Conservation (phyloP, 1,140 invertebrate species). For the Listronotus bonariensis region DNA sequence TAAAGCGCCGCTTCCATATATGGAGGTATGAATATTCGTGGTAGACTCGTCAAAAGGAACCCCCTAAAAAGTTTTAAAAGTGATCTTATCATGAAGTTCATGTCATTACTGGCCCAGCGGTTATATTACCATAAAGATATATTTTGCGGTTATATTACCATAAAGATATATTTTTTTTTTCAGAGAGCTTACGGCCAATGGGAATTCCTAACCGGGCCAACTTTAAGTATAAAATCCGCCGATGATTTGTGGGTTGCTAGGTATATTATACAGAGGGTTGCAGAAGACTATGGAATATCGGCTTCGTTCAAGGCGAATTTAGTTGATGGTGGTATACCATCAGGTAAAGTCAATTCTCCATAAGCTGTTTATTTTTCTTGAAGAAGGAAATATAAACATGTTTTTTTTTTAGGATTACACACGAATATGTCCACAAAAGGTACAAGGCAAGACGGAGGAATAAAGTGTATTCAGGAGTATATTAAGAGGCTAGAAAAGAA, state of each 20-base stretch:
- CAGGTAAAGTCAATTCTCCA: no score
- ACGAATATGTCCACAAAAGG: conserved; percentile 82
- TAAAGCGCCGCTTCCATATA: no score
- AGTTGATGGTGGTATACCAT: conserved; percentile 81
- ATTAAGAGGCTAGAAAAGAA: conserved; percentile 75
- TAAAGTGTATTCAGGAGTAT: conserved; percentile 65
- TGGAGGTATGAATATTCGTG: no score
- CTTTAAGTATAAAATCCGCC: conserved; percentile 75
- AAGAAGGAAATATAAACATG: no score
- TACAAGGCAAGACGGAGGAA: conserved; percentile 73
- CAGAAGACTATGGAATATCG: conserved; percentile 84
- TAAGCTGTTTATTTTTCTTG: no score
- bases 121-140: no score
- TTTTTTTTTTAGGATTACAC: conserved; percentile 61
- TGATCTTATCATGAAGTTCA: no score
- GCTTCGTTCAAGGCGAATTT: conserved; percentile 83
- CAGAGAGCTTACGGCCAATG: conserved; percentile 60
- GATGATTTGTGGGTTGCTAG: conserved; percentile 86
- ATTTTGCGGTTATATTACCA: conserved; percentile 56
- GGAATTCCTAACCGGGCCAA: conserved; percentile 75
- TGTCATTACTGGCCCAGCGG: no score
- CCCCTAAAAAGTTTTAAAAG: no score
- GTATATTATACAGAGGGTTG: conserved; percentile 78
- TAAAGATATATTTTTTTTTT: background rate
- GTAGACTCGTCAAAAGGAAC: no score